Conservation (phyloP, 2,888 invertebrate genomes). For the Meiosimyza platycephala region DNA sequence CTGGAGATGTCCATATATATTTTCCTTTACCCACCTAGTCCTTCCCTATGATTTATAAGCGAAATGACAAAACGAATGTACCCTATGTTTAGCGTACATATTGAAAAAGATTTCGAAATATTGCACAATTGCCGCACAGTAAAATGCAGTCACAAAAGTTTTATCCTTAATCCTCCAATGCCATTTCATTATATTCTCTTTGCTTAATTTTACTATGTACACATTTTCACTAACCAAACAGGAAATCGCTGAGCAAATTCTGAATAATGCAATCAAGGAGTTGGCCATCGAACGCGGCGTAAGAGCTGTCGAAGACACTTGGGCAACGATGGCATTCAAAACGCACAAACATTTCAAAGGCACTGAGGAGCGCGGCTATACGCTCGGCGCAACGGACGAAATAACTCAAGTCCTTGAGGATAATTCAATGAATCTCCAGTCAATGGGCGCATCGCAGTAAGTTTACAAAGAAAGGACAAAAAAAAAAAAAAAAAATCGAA, state of each 20-base stretch:
- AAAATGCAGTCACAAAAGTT: not conserved
- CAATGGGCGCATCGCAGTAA: conserved; percentile 88
- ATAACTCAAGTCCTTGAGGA: conserved; percentile 86
- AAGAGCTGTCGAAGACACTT: conserved; percentile 82
- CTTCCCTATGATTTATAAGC: too few species aligned
- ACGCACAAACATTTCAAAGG: conserved; percentile 78
- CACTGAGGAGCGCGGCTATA: conserved; percentile 80
- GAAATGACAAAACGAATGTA: too few species aligned
- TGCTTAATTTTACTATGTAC: not conserved
- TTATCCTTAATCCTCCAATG: not conserved
- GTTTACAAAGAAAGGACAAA: conserved; percentile 45
- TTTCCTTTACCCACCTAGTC: too few species aligned
- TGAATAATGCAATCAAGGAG: conserved; percentile 90
- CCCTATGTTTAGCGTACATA: too few species aligned
- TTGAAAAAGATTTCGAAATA: too few species aligned
- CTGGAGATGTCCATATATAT: too few species aligned
- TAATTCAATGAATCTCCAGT: conserved; percentile 89
- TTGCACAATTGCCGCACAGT: too few species aligned
- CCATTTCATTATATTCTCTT: not conserved
- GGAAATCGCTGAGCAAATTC: conserved; percentile 85
- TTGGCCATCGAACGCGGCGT: conserved; percentile 91
- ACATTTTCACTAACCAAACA: conserved; percentile 35
- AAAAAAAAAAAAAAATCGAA: not conserved
- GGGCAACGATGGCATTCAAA: conserved; percentile 75
- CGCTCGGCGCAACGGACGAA: conserved; percentile 85